A percentile compares a stretch with the other conserved stretches of the same genome.
Conservation (phyloP, 2,797 vertebrate genomes). For the Acestrorhynchus altus region DNA sequence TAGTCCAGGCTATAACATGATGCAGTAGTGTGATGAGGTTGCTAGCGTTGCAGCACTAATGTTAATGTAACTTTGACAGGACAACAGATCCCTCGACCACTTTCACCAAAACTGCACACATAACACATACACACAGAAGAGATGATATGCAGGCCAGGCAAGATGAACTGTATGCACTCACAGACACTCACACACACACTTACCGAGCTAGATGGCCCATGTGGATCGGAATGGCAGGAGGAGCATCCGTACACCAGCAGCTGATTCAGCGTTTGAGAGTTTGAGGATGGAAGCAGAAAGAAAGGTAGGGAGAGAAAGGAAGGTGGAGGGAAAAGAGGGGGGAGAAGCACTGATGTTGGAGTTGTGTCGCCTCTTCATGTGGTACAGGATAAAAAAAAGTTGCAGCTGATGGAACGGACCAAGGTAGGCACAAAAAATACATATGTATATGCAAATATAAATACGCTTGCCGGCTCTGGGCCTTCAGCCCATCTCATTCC, state of each 20-base stretch:
- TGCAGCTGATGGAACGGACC: conserved; percentile 32
- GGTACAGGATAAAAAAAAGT: conserved; percentile 24
- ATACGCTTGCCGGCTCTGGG: conserved; percentile 25
- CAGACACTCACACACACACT: conserved; percentile 47
- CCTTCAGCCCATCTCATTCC: conserved; percentile 26
- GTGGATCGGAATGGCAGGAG: conserved; percentile 72
- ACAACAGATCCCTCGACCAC: conserved; percentile 34
- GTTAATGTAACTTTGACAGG: conserved; percentile 64
- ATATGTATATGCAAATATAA: not conserved
- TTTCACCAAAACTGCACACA: conserved; percentile 18
- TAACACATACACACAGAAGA: conserved; percentile 21
- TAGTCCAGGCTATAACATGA: conserved; percentile 15
- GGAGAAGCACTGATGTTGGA: conserved; percentile 44
- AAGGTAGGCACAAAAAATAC: conserved; percentile 23
- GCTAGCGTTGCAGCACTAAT: conserved; percentile 49
- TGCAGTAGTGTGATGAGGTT: conserved; percentile 38
- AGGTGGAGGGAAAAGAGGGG: conserved; percentile 59
- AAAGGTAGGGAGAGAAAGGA: conserved; percentile 79
- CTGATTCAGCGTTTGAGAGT: conserved; percentile 95
- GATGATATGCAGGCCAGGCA: conserved; percentile 13
- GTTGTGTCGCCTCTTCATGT: conserved; percentile 49
- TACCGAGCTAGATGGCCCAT: conserved; percentile 78
- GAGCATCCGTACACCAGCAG: conserved; percentile 83
- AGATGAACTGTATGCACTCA: conserved; percentile 19
- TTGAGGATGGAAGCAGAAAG: conserved; percentile 86